Base-by-base conservation (phyloP, 2,888 invertebrate genomes). In the Drosophila cognata region DNA sequence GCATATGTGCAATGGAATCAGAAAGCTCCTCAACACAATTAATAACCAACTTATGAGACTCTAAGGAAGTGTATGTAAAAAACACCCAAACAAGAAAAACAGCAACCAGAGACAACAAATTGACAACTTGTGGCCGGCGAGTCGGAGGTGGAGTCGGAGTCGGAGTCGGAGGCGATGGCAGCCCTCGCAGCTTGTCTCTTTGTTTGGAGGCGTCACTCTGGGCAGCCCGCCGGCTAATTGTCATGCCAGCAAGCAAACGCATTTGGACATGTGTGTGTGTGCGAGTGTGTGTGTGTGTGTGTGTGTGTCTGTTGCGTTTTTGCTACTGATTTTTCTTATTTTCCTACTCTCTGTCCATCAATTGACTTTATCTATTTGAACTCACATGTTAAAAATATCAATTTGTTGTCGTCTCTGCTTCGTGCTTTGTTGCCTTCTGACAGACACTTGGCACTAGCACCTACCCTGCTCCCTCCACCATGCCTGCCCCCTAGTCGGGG, bases 321-420 rank as follows among this genome's bases (percentile, higher is more conserved):
- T 59, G 89, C 87, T 86, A 84, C 84, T 86, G 89, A 86, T 86
- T 88, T 86, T 82, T 88, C 79, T 86, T 87, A 79, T 82, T 82
- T 83, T 75, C 65, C 74, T 85, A 82, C 84, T 71, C 82, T 81
- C 69, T 73, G 84, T 88, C 88, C 85, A 89, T 87, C 84, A 87
- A 89, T 86, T 87, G 87, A 83, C 88, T 89, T 89, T 89, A 86
- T 86, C 85, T 86, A 88, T 86, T 86, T 86, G 85, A 86, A 86
- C 85, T 88, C 85, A 74, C 86, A 86, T 86, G 85, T 86, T 86
- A 86, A 86, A 86, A 86, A 86, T 86, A 86, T 86, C 85, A 86
- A 86, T 88, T 88, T 88, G 85, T 85, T 85, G 86, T 88, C 85
- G 84, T 80, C 79, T 79, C 50, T 57, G 82, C 77, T 82, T 74